A percentile compares a stretch with the other conserved stretches of the same genome.
Conservation (phyloP, 2,888 invertebrate species). For the Agriotes lineatus region DNA sequence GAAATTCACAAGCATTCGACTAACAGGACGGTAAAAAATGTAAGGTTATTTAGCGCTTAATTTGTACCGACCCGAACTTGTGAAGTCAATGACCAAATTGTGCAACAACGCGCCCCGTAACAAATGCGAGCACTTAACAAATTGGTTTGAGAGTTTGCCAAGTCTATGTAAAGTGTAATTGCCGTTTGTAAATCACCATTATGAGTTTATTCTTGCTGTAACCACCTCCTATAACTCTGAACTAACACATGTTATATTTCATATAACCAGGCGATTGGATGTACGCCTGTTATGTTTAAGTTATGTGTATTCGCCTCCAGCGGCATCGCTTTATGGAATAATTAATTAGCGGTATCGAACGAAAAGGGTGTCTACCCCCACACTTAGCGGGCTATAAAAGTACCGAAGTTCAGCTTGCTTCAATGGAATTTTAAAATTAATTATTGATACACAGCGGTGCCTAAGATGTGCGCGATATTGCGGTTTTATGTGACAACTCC, state of each 20-base stretch:
- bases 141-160: constrained; percentile 43
- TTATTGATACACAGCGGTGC: constrained; percentile 1
- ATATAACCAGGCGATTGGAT: constrained; percentile 16
- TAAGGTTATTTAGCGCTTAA: background rate
- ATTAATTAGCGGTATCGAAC: constrained; percentile 10
- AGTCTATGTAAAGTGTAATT: constrained; percentile 41
- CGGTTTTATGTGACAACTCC: constrained; percentile 10
- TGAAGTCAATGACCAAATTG: constrained; percentile 26
- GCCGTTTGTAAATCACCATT: constrained; percentile 38
- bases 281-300: constrained; percentile 13
- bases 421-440: constrained; percentile 4
- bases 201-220: constrained; percentile 33
- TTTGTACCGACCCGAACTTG: background rate
- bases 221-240: constrained; percentile 27
- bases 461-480: background rate
- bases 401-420: constrained; percentile 9
- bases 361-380: constrained; percentile 6
- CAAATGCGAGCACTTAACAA: constrained; percentile 41
- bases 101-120: constrained; percentile 19
- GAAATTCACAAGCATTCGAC: too few species aligned
- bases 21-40: too few species aligned
- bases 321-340: constrained; percentile 10
- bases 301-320: constrained; percentile 9
- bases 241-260: constrained; percentile 27
- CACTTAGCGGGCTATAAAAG: constrained; percentile 14